Base-by-base conservation (phyloP, 2,113 vertebrate species). In the Myiozetetes cayanensis region DNA sequence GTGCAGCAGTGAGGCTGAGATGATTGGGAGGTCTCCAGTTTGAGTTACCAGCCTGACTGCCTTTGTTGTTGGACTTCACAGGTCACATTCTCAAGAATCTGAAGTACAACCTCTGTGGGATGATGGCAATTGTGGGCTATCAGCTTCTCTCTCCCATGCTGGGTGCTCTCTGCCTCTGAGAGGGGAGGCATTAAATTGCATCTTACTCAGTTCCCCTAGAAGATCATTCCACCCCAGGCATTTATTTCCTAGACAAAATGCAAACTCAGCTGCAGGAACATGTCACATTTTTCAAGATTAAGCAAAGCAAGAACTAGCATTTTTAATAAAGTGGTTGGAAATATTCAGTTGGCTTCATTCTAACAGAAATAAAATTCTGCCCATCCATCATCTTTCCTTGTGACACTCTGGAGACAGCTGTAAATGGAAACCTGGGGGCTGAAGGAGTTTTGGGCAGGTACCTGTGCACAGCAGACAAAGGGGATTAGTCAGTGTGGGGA, bases 251-350 rank as follows among this genome's bases (percentile, higher is more conserved):
- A 81, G 82, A 75, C 68, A 88, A 86, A 96, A 94, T 15, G 68
- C 78, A 93, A 94, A 66, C 73, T 96, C 88, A 93, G 88, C 85
- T 90, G 73, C 76, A 86, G 94, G 82, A 92, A 90, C 65, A 50
- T 71, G 90, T 59, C 81, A 53, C 72, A 37, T 91, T 94, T 95
- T 90, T 94, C 84, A 82, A 90, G 85, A 93, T 88, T 61, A 96
- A 75, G 85, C 44, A 68, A 88, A 97, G 88, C 5, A 8, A 89
- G 72, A 74, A 63, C 28, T 41, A 84, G n/a, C 56, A 75, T 71
- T 96, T 96, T 90, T 93, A 88, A 96, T 80, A 96, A 78, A 88
- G 80, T 68, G 68, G 73, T 81, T 87, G 90, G 85, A 96, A 96
- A 87, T 86, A 93, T 55, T 93, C 41, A 74, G 49, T 59, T 94